Evolutionary conservation across 2,113 vertebrate species (phyloP).

Genomic region (Polypterus bichir): DNA sequence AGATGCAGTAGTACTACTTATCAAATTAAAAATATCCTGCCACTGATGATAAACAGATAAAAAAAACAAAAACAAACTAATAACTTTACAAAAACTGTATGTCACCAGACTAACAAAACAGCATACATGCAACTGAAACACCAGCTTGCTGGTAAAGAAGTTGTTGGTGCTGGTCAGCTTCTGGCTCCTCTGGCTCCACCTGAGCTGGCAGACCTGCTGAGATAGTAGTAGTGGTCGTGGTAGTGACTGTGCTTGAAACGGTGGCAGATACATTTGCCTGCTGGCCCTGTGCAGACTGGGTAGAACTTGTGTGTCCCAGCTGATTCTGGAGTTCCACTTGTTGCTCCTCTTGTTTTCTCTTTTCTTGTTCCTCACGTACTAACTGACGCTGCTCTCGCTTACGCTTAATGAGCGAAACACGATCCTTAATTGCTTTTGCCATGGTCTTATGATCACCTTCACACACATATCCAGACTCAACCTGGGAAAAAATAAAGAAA

Average conservation of each 20-base stretch:
- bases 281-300: slow-evolving; percentile 23
- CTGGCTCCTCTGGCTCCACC: slow-evolving; percentile 75
- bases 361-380: slow-evolving; percentile 85
- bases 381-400: slow-evolving; percentile 88
- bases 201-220: slow-evolving; percentile 54
- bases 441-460: slow-evolving; percentile 98
- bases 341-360: slow-evolving; percentile 65
- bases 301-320: slow-evolving; percentile 27
- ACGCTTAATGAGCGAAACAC: slow-evolving; percentile 85
- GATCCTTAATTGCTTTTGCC: slow-evolving; percentile 96
- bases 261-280: slow-evolving; percentile 33
- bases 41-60: too few species aligned
- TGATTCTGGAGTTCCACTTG: slow-evolving; percentile 24
- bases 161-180: slow-evolving; percentile 77
- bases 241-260: slow-evolving; percentile 22
- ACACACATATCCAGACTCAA: slow-evolving; percentile 94
- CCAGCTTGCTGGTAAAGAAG: slow-evolving; percentile 68
- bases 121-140: slow-evolving; percentile 71
- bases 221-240: slow-evolving; percentile 31
- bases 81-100: not conserved
- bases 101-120: not conserved
- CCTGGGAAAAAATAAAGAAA: slow-evolving; percentile 42
- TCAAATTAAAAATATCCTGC: too few species aligned
- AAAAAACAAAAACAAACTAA: too few species aligned
- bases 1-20: too few species aligned